A percentile compares a stretch with the other conserved stretches of the same genome.
Conservation (phyloP, 2,888 invertebrate genomes). For the Dryomyza anilis region DNA sequence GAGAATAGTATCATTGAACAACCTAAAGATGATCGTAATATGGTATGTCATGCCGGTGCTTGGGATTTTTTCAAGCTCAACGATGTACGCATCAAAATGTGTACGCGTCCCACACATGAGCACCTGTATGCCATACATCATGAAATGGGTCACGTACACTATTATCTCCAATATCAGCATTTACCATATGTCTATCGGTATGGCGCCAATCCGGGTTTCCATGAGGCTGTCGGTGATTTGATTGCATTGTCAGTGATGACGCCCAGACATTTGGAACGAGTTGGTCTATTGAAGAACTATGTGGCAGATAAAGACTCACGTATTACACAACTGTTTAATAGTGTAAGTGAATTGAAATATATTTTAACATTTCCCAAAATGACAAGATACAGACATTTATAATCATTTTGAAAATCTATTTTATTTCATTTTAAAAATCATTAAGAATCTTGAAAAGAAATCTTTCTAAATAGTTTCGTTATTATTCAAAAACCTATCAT, state of each 20-base stretch:
- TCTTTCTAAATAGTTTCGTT: no score
- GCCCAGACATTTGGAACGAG: slow-evolving; percentile 72
- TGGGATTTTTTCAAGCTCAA: slow-evolving; percentile 85
- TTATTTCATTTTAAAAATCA: no score
- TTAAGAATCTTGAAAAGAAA: no score
- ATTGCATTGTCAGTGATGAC: slow-evolving; percentile 73
- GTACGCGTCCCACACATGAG: slow-evolving; percentile 65
- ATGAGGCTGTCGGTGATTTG: slow-evolving; percentile 76
- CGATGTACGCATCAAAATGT: slow-evolving; percentile 78
- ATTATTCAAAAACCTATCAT: no score
- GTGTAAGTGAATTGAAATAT: slow-evolving; percentile 59
- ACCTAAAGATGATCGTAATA: slow-evolving; percentile 73
- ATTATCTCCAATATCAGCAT: slow-evolving; percentile 69
- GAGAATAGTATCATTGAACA: slow-evolving; percentile 82
- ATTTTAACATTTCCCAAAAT: no score
- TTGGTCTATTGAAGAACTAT: slow-evolving; percentile 68
- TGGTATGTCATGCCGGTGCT: slow-evolving; percentile 85
- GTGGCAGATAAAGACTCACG: slow-evolving; percentile 68
- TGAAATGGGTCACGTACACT: slow-evolving; percentile 74
- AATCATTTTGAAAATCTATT: no score
- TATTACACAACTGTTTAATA: slow-evolving; percentile 71
- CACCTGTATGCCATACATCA: slow-evolving; percentile 69
- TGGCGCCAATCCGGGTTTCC: slow-evolving; percentile 68
- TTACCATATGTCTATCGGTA: slow-evolving; percentile 66
- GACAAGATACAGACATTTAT: no score